phyloP scores from a whole-genome alignment of 2,888 invertebrate species.

The Bugulina stolonifera region DNA sequence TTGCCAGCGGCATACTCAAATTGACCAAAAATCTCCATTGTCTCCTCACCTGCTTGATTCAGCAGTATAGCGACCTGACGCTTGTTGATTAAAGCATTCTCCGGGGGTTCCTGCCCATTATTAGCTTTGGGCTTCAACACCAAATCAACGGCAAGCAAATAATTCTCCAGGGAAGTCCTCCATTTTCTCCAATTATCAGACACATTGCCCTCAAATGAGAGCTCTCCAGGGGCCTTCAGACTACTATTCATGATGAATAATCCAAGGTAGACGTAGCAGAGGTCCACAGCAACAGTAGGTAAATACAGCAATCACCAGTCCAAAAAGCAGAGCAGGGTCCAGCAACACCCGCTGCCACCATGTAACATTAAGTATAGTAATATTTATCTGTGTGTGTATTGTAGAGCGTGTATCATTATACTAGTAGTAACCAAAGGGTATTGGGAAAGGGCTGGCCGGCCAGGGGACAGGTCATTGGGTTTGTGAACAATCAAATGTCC shows the following conservation, averaged over 20 bases:
- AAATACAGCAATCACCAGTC: background rate
- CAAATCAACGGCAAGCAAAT: constrained; percentile 1
- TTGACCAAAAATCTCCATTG: background rate
- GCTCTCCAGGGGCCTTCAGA: constrained; percentile 2
- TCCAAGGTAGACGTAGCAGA: background rate
- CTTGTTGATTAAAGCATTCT: background rate
- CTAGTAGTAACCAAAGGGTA: background rate
- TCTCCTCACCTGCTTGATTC: constrained; percentile 3
- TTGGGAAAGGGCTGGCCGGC: too few species aligned
- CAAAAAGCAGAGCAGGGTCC: background rate
- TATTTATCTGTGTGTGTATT: too few species aligned
- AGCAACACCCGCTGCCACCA: background rate
- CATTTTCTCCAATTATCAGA: constrained; percentile 23
- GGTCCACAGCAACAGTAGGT: constrained; percentile 1
- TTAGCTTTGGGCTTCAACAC: background rate
- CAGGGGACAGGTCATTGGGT: background rate
- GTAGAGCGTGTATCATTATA: too few species aligned
- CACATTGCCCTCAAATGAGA: background rate
- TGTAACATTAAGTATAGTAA: background rate
- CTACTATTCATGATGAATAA: background rate
- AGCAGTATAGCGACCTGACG: constrained; percentile 3
- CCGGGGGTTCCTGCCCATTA: background rate
- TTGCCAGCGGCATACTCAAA: constrained; percentile 6
- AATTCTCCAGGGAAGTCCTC: background rate
- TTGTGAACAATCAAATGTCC: background rate